Evolutionary conservation across 2,113 vertebrate genomes (phyloP).

Genomic region (Rousettus leschenaultii): DNA sequence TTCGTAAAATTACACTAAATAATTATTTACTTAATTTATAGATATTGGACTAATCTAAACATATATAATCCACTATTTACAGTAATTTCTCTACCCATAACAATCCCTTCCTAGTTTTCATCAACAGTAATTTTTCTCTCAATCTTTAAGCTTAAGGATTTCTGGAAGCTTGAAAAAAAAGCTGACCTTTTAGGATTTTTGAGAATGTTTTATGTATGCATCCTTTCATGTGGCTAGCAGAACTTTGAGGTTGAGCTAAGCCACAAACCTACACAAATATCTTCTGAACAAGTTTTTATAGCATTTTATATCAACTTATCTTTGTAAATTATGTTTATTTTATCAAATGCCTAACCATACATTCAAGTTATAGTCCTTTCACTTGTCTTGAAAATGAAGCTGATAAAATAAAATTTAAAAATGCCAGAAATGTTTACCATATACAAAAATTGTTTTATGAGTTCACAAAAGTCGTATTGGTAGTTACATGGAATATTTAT

Average conservation of each 20-base stretch:
- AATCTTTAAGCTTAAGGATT: background rate
- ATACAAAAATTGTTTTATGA: background rate
- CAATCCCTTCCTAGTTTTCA: background rate
- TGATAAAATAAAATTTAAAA: background rate
- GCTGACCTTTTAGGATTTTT: background rate
- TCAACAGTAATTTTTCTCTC: background rate
- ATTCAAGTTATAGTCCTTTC: background rate
- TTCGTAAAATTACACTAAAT: background rate
- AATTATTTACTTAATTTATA: background rate
- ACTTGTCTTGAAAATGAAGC: background rate
- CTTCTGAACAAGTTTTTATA: background rate
- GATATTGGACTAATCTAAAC: background rate
- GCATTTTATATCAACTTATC: background rate
- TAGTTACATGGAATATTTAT: slow-evolving; percentile 10
- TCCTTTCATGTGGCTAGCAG: background rate
- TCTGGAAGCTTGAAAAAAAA: background rate
- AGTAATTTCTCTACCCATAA: background rate
- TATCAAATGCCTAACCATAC: background rate
- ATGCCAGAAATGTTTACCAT: background rate
- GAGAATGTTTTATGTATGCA: background rate
- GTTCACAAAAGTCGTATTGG: background rate
- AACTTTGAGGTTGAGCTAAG: background rate
- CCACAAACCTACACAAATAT: background rate
- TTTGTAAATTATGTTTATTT: background rate
- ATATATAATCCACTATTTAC: background rate